phyloP scores from a whole-genome alignment of 2,888 invertebrate species.

The Drosophila flavopinicola region DNA sequence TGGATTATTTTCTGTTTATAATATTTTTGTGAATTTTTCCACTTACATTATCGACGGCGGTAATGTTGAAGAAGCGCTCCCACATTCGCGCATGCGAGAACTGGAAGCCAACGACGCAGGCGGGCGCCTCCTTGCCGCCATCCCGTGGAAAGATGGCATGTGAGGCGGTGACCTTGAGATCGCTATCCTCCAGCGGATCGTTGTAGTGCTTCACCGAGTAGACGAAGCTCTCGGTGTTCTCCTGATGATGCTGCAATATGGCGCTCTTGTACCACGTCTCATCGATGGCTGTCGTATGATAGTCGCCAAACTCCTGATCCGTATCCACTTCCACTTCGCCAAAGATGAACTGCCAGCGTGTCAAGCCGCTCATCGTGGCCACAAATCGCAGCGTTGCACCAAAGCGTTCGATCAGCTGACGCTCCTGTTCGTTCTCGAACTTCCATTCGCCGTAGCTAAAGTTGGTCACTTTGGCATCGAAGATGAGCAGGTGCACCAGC shows the following conservation, averaged over 20 bases:
- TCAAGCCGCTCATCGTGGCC: constrained; percentile 94
- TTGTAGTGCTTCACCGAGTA: constrained; percentile 89
- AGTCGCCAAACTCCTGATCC: constrained; percentile 89
- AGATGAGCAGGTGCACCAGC: constrained; percentile 92
- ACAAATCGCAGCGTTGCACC: constrained; percentile 92
- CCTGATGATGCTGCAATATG: constrained; percentile 92
- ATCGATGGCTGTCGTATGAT: constrained; percentile 91
- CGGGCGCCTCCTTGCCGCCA: constrained; percentile 91
- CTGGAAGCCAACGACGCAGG: constrained; percentile 95
- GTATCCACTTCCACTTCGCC: constrained; percentile 86
- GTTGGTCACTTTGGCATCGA: constrained; percentile 91
- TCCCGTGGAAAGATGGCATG: constrained; percentile 93
- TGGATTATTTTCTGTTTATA: background rate
- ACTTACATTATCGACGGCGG: constrained; percentile 85
- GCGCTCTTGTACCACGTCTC: constrained; percentile 97
- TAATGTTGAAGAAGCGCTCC: constrained; percentile 89
- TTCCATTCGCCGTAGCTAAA: constrained; percentile 87
- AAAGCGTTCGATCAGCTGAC: constrained; percentile 87
- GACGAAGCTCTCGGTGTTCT: constrained; percentile 89
- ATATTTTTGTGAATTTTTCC: too few relatives aligned
- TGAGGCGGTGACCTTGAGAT: constrained; percentile 91
- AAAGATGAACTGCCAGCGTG: constrained; percentile 92
- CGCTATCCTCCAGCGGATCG: constrained; percentile 84
- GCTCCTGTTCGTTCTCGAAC: constrained; percentile 85
- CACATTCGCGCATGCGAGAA: constrained; percentile 90